Conservation (phyloP, 2,113 vertebrate species). For the Pipa parva region DNA sequence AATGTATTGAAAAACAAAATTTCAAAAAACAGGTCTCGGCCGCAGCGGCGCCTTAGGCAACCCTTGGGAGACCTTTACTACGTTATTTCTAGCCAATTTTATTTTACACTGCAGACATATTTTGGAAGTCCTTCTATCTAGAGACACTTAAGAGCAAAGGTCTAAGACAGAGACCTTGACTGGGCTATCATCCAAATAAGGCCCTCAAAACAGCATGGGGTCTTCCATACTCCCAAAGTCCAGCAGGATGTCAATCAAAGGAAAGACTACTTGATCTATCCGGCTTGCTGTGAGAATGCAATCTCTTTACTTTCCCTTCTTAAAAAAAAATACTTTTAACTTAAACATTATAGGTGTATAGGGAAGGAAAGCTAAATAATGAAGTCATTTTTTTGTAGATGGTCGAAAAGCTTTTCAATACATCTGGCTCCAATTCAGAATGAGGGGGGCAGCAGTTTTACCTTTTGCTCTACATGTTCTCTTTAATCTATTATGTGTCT, state of each 20-base stretch:
- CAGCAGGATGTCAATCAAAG: slow-evolving; percentile 34
- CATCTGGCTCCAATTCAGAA: slow-evolving; percentile 30
- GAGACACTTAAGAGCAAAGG: slow-evolving; percentile 26
- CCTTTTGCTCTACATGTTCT: slow-evolving; percentile 15
- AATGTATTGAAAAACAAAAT: slow-evolving; percentile 31
- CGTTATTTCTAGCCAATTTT: slow-evolving; percentile 17
- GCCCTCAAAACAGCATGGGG: slow-evolving; percentile 30
- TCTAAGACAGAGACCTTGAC: slow-evolving; percentile 29
- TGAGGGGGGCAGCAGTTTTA: not conserved
- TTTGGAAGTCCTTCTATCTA: slow-evolving; percentile 31
- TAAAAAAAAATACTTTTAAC: slow-evolving; percentile 21
- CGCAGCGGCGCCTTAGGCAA: slow-evolving; percentile 25
- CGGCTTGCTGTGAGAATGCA: slow-evolving; percentile 19
- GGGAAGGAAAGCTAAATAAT: slow-evolving; percentile 37
- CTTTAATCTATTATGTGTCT: slow-evolving; percentile 34
- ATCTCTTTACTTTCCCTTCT: slow-evolving; percentile 3
- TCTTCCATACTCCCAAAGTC: slow-evolving; percentile 16
- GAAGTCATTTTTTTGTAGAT: slow-evolving; percentile 38
- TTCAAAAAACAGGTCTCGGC: slow-evolving; percentile 32
- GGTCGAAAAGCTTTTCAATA: slow-evolving; percentile 30
- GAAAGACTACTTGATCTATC: slow-evolving; percentile 10
- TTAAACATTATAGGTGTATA: slow-evolving; percentile 34
- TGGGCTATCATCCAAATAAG: slow-evolving; percentile 37
- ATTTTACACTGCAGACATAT: slow-evolving; percentile 26
- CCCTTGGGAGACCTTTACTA: slow-evolving; percentile 11